These are phyloP conservation scores for Beaufortia kweichowensis DNA, from an alignment of 2,113 vertebrate species.

Conservation along the genomic window DNA sequence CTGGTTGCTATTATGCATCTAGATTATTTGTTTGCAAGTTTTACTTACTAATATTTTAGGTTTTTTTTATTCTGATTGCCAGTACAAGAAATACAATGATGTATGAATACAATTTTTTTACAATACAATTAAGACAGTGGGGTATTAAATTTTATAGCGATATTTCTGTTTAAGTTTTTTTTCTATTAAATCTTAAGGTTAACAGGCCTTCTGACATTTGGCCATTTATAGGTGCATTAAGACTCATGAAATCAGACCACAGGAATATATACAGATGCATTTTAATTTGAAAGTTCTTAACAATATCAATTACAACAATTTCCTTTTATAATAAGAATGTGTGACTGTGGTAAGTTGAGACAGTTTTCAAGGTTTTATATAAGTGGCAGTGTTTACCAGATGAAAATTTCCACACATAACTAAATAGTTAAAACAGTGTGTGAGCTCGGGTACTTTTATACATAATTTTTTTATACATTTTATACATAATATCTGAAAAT, in stretches of 20 bases:
- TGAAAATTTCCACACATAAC: background rate
- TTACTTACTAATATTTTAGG: too few relatives aligned
- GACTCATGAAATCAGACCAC: background rate
- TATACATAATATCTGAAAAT: background rate
- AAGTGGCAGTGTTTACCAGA: background rate
- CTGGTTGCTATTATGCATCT: too few relatives aligned
- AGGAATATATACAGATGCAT: background rate
- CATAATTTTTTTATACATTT: background rate
- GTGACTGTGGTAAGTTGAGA: background rate
- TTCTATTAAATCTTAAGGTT: background rate
- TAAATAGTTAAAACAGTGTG: background rate
- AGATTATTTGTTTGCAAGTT: too few relatives aligned
- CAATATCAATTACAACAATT: background rate
- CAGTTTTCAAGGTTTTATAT: background rate
- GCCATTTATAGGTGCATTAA: background rate
- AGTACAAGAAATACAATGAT: too few relatives aligned
- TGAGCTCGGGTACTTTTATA: background rate
- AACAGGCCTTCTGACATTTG: background rate
- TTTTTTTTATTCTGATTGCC: too few relatives aligned
- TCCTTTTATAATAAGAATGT: background rate
- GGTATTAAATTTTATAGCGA: too few relatives aligned
- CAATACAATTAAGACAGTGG: too few relatives aligned
- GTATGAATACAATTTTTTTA: too few relatives aligned
- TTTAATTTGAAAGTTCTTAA: conserved; percentile 4
- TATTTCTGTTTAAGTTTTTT: too few relatives aligned